Evolutionary conservation across 1,140 invertebrate genomes (phyloP).

Genomic region (Calephelis nemesis): DNA sequence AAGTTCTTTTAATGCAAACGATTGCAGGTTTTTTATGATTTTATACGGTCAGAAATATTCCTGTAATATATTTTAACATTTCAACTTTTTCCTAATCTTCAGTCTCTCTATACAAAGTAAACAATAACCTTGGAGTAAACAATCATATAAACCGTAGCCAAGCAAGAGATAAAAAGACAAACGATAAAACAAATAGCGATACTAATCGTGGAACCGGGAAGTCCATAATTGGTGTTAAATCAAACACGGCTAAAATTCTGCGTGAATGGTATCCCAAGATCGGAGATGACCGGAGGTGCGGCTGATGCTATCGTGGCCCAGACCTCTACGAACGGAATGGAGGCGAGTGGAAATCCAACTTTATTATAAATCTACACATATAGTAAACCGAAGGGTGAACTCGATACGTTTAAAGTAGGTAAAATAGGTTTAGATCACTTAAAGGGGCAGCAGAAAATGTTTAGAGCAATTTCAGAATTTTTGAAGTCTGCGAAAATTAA

Average conservation of each 20-base stretch:
- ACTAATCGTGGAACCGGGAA: conserved; percentile 61
- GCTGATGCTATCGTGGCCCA: conserved; percentile 71
- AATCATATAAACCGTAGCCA: background rate
- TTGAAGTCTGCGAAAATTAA: too few relatives aligned
- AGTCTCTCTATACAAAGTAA: background rate
- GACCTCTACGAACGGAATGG: conserved; percentile 39
- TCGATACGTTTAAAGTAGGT: too few relatives aligned
- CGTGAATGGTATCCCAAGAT: conserved; percentile 74
- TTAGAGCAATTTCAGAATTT: too few relatives aligned
- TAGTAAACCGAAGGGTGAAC: too few relatives aligned
- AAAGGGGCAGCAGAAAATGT: too few relatives aligned
- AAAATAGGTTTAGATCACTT: too few relatives aligned
- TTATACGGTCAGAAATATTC: too few relatives aligned
- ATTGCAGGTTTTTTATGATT: too few relatives aligned
- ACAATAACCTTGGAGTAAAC: too few relatives aligned
- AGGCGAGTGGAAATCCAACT: conserved; percentile 26
- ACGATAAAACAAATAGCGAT: conserved; percentile 43
- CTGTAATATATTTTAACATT: too few relatives aligned
- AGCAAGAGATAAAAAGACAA: conserved; percentile 7
- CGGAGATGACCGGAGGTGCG: conserved; percentile 69
- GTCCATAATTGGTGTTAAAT: conserved; percentile 77
- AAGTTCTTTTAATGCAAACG: too few relatives aligned
- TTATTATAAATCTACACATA: background rate
- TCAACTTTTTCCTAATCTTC: background rate
- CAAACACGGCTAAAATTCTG: conserved; percentile 73